phyloP scores from a whole-genome alignment of 2,113 vertebrate genomes.

The Corythoichthys haematopterus region DNA sequence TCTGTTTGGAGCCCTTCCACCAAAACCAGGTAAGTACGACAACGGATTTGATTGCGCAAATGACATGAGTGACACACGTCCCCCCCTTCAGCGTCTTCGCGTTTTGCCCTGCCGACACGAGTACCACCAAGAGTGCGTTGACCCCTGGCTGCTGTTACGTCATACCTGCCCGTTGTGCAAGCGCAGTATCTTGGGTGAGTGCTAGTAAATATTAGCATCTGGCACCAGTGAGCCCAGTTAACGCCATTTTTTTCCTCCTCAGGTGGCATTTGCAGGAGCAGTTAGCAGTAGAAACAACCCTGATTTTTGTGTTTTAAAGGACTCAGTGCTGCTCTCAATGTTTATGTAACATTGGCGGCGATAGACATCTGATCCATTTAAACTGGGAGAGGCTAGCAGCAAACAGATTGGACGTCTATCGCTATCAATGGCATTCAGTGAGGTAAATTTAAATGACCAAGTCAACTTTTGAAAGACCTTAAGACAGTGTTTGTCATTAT shows the following conservation, averaged over 20 bases:
- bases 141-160: conserved; percentile 90
- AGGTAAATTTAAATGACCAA: too few relatives aligned
- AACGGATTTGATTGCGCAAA: not conserved
- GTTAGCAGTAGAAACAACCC: conserved; percentile 33
- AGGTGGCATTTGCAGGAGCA: conserved; percentile 64
- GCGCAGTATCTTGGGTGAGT: conserved; percentile 83
- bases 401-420: too few relatives aligned
- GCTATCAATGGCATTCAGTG: too few relatives aligned
- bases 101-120: conserved; percentile 90
- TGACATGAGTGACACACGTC: not conserved
- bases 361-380: too few relatives aligned
- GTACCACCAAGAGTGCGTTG: conserved; percentile 91
- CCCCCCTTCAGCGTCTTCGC: conserved; percentile 78
- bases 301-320: not conserved
- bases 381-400: too few relatives aligned
- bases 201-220: not conserved
- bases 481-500: too few relatives aligned
- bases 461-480: too few relatives aligned
- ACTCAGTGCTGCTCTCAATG: not conserved
- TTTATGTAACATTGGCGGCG: not conserved
- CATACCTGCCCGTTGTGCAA: conserved; percentile 96
- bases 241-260: not conserved
- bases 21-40: conserved; percentile 79
- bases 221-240: not conserved
- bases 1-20: conserved; percentile 88